Evolutionary conservation across 2,797 vertebrate species (phyloP).

Genomic region (Petrocephalus sullivani): DNA sequence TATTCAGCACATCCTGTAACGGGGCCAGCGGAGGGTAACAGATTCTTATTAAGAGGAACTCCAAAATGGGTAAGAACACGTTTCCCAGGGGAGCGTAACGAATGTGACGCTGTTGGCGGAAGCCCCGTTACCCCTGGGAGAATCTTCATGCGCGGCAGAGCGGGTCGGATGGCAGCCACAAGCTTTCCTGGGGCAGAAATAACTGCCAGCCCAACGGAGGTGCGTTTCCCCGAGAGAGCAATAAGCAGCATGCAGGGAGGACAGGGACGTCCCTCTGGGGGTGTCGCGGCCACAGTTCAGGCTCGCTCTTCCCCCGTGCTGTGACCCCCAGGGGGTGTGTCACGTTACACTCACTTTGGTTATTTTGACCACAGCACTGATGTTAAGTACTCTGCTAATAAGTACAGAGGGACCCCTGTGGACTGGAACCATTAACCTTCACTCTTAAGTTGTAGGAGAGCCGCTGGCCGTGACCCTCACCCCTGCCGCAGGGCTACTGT

Average conservation of each 20-base stretch:
- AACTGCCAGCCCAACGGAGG: neutral
- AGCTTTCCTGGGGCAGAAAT: neutral
- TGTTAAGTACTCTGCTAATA: neutral
- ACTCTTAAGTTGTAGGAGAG: neutral
- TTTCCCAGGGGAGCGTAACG: neutral
- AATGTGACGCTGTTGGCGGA: neutral
- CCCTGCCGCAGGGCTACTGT: slow-evolving; percentile 88
- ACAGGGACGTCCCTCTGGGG: neutral
- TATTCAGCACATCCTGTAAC: slow-evolving; percentile 85
- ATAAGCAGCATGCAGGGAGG: neutral
- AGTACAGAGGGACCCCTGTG: neutral
- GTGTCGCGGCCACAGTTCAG: neutral
- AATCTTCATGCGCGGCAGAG: neutral
- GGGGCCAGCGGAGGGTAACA: slow-evolving; percentile 4
- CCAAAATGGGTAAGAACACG: neutral
- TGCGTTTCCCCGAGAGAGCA: neutral
- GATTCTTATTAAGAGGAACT: neutral
- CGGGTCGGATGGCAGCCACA: neutral
- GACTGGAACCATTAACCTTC: neutral
- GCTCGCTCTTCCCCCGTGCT: neutral
- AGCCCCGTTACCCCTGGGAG: neutral
- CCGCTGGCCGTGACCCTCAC: slow-evolving; percentile 55
- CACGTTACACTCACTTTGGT: neutral
- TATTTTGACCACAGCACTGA: neutral
- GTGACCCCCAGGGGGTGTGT: neutral